phyloP scores from a whole-genome alignment of 2,888 invertebrate species.

The Matsumyia berberina region DNA sequence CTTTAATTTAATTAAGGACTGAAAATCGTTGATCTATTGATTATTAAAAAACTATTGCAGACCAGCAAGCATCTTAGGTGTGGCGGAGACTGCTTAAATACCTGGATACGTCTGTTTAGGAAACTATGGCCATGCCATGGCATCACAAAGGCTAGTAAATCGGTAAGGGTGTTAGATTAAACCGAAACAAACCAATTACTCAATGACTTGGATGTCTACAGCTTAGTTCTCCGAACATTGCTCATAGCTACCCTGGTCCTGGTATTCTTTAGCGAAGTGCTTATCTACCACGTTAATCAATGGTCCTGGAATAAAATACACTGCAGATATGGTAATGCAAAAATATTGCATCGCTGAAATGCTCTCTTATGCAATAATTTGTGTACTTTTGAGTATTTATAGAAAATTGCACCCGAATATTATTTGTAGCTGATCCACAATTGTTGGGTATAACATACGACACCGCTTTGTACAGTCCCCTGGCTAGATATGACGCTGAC shows the following conservation, averaged over 20 bases:
- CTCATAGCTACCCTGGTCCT: constrained; percentile 80
- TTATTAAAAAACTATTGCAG: constrained; percentile 35
- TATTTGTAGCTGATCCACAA: constrained; percentile 96
- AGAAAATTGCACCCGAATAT: constrained; percentile 87
- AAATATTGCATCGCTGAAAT: neutral
- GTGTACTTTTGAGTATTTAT: constrained; percentile 59
- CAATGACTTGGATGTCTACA: constrained; percentile 66
- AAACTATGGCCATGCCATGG: constrained; percentile 56
- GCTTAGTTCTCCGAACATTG: constrained; percentile 80
- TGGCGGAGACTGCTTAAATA: neutral
- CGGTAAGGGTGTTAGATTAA: constrained; percentile 39
- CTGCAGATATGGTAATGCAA: constrained; percentile 81
- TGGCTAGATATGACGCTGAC: constrained; percentile 95
- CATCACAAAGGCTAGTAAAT: constrained; percentile 60
- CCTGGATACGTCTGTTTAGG: neutral
- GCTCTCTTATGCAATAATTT: constrained; percentile 32
- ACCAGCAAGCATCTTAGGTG: neutral
- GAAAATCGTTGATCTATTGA: constrained; percentile 53
- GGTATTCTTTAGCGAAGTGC: constrained; percentile 81
- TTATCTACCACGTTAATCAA: constrained; percentile 82
- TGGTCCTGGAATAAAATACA: constrained; percentile 82
- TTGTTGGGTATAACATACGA: constrained; percentile 93
- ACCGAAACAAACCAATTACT: neutral
- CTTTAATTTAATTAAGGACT: constrained; percentile 71
- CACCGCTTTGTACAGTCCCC: constrained; percentile 87